A percentile compares a stretch with the other conserved stretches of the same genome.
Conservation (phyloP, 2,888 invertebrate species). For the Hermaeophaga mercurialis region DNA sequence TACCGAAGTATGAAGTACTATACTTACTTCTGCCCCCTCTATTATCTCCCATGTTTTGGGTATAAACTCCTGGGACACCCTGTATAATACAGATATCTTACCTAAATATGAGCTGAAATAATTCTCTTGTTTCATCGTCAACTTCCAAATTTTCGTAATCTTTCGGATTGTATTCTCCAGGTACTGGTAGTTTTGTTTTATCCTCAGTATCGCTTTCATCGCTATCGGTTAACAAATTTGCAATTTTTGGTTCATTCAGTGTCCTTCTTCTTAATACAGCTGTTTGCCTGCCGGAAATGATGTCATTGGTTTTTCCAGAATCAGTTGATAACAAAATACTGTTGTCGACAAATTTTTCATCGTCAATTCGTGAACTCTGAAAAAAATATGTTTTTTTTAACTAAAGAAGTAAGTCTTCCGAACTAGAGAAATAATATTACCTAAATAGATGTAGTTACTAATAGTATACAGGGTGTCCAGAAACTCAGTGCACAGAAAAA, state of each 20-base stretch:
- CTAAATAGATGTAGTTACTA: too few species aligned
- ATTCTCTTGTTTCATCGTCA: constrained; percentile 83
- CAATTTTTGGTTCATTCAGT: constrained; percentile 19
- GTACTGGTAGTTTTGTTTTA: constrained; percentile 40
- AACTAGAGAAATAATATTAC: too few species aligned
- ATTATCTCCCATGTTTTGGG: too few species aligned
- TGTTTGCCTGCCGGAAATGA: constrained; percentile 44
- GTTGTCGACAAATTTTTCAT: neutral
- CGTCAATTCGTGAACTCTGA: neutral
- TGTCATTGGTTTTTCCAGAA: constrained; percentile 24
- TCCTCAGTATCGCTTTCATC: constrained; percentile 51
- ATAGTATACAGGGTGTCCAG: too few species aligned
- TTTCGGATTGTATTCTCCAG: constrained; percentile 77
- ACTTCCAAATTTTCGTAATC: constrained; percentile 83
- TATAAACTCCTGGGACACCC: too few species aligned
- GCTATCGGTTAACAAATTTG: constrained; percentile 39
- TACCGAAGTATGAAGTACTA: too few species aligned
- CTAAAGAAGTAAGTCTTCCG: too few species aligned
- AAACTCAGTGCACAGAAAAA: too few species aligned
- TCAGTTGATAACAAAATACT: neutral
- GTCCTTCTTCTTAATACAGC: constrained; percentile 27
- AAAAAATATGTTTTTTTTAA: too few species aligned
- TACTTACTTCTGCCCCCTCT: too few species aligned
- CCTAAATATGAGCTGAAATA: constrained; percentile 92
- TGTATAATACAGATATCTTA: too few species aligned